phyloP scores from a whole-genome alignment of 64 coral and sea anemone species.

The Pocillopora verrucosa region DNA sequence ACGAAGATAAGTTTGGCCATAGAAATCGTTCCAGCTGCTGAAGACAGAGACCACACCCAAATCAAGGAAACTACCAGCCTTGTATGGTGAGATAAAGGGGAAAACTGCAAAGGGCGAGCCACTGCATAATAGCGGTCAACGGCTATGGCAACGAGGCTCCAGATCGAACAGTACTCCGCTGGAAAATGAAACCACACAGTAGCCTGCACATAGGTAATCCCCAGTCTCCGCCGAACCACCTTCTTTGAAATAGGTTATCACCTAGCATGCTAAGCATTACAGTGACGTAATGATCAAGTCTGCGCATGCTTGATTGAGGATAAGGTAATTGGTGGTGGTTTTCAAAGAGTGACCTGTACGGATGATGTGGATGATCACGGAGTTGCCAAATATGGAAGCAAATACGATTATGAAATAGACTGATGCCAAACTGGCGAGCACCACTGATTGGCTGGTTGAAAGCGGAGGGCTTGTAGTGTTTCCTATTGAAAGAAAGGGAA shows the following conservation, averaged over 20 bases:
- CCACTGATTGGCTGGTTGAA: not conserved
- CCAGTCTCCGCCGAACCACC: not conserved
- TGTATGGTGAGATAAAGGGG: not conserved
- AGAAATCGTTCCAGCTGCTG: not conserved
- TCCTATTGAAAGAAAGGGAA: not conserved
- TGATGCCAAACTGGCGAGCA: not conserved
- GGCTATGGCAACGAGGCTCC: constrained; percentile 12
- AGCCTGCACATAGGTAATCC: not conserved
- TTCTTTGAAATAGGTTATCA: not conserved
- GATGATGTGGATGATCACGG: not conserved
- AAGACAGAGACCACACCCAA: not conserved
- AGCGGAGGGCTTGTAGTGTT: not conserved
- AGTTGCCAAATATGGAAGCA: constrained; percentile 8
- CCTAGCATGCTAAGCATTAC: not conserved
- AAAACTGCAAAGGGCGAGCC: not conserved
- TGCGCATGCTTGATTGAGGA: constrained; percentile 16
- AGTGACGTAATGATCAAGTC: constrained; percentile 1
- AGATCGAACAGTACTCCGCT: not conserved
- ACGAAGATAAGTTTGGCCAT: not conserved
- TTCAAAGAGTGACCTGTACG: not conserved
- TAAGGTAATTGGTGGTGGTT: not conserved
- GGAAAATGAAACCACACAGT: not conserved
- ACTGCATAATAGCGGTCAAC: constrained; percentile 19
- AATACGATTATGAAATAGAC: not conserved
- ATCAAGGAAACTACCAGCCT: not conserved